Evolutionary conservation across 2,113 vertebrate genomes (phyloP).

Genomic region (Monarcha castaneiventris): DNA sequence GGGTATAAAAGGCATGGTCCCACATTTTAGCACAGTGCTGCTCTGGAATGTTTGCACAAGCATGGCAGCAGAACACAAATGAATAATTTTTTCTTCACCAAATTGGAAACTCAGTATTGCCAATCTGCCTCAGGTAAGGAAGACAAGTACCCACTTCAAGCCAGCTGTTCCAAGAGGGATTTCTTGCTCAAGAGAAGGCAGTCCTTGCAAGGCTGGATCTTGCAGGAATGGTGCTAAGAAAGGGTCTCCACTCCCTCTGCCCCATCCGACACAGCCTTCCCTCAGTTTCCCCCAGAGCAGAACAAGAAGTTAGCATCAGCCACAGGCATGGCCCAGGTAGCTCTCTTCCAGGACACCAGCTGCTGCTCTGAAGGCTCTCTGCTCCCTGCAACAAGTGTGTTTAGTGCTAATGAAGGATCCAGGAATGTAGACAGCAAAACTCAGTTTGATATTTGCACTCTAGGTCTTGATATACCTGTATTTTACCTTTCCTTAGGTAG

Average conservation of each 20-base stretch:
- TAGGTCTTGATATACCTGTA: neutral
- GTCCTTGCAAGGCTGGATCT: neutral
- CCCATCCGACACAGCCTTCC: fast-evolving
- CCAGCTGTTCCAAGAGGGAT: neutral
- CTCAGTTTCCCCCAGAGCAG: neutral
- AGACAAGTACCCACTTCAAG: neutral
- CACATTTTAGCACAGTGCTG: neutral
- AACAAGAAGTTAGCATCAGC: neutral
- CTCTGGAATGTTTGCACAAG: neutral
- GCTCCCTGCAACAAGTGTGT: neutral
- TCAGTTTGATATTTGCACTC: neutral
- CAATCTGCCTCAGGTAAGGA: neutral
- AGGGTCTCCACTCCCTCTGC: neutral
- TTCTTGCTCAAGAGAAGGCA: neutral
- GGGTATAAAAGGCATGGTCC: neutral
- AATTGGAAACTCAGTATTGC: neutral
- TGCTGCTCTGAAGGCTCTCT: neutral
- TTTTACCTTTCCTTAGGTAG: neutral
- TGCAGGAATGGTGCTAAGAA: neutral
- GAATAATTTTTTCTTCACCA: neutral
- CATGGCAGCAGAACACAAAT: neutral
- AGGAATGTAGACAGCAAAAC: neutral
- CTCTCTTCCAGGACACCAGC: neutral
- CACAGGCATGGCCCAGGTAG: neutral
- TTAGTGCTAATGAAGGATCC: neutral